Conservation (phyloP, 2,888 invertebrate genomes). For the Drosophila infuscata region DNA sequence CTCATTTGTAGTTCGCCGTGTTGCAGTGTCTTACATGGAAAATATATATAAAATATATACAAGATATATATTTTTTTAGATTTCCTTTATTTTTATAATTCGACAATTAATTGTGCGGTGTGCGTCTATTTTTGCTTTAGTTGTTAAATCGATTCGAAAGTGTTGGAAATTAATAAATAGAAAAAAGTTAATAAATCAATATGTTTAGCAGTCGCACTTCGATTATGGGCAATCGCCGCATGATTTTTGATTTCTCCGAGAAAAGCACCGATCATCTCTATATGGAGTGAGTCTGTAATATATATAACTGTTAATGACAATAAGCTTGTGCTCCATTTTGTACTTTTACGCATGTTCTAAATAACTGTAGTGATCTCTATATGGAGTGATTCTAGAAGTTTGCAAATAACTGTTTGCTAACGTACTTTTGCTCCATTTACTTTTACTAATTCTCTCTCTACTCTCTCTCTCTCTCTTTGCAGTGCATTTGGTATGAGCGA, state of each 20-base stretch:
- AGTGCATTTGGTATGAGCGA: slow-evolving; percentile 85
- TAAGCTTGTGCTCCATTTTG: neutral
- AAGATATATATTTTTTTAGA: slow-evolving; percentile 37
- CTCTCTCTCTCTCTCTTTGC: slow-evolving; percentile 37
- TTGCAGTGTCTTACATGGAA: slow-evolving; percentile 57
- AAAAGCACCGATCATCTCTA: slow-evolving; percentile 82
- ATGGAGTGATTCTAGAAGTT: neutral
- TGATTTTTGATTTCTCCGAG: slow-evolving; percentile 84
- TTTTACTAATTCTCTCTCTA: slow-evolving; percentile 7
- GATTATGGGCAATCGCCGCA: slow-evolving; percentile 83
- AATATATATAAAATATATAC: slow-evolving; percentile 1
- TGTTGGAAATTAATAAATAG: slow-evolving; percentile 45
- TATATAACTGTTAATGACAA: slow-evolving; percentile 8
- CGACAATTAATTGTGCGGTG: slow-evolving; percentile 58
- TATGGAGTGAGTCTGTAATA: slow-evolving; percentile 81
- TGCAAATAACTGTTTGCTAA: neutral
- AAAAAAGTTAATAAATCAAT: slow-evolving; percentile 32
- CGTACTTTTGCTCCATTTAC: neutral
- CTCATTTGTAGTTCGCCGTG: slow-evolving; percentile 64
- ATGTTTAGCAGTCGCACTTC: slow-evolving; percentile 79
- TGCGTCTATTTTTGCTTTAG: slow-evolving; percentile 60
- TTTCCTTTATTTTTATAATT: slow-evolving; percentile 33
- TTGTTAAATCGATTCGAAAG: slow-evolving; percentile 58
- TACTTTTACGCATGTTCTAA: neutral
- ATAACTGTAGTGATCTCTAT: neutral